Evolutionary conservation across 2,113 vertebrate species (phyloP).

Genomic region (Pelusios castaneus): DNA sequence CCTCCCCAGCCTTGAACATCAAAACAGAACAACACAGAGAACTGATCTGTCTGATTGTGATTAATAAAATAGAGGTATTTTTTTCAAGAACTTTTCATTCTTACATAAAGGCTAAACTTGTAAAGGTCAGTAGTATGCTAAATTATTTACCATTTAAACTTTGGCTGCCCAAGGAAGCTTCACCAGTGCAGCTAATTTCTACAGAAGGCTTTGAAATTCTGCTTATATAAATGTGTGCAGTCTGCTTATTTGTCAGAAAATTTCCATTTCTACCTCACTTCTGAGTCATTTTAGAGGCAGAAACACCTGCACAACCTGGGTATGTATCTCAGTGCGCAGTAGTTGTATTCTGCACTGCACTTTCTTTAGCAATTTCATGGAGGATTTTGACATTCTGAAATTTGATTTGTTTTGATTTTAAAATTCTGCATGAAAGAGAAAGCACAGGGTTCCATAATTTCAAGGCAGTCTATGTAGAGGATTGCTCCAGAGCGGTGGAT

Average conservation of each 20-base stretch:
- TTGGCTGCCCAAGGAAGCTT: not conserved
- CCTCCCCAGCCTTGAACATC: not conserved
- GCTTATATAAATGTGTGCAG: not conserved
- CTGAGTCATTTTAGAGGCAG: not conserved
- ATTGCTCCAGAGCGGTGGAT: not conserved
- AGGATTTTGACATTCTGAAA: not conserved
- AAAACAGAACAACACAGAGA: not conserved
- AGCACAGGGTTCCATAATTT: not conserved
- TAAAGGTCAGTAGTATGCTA: slow-evolving; percentile 39
- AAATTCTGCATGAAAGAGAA: not conserved
- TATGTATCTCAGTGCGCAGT: not conserved
- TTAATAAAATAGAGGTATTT: slow-evolving; percentile 46
- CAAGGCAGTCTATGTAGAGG: not conserved
- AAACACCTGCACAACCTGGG: not conserved
- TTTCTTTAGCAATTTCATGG: not conserved
- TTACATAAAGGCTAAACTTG: slow-evolving; percentile 6
- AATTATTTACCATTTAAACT: slow-evolving; percentile 30
- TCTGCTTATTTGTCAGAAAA: not conserved
- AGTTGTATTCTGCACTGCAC: not conserved
- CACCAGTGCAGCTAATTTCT: slow-evolving; percentile 7
- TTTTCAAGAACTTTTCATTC: slow-evolving; percentile 26
- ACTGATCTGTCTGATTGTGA: not conserved
- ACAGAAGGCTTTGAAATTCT: not conserved
- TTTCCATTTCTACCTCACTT: not conserved
- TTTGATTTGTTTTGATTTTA: not conserved